phyloP scores from a whole-genome alignment of 53 echinoderm and acorn worm genomes.

The Paracentrotus lividus region DNA sequence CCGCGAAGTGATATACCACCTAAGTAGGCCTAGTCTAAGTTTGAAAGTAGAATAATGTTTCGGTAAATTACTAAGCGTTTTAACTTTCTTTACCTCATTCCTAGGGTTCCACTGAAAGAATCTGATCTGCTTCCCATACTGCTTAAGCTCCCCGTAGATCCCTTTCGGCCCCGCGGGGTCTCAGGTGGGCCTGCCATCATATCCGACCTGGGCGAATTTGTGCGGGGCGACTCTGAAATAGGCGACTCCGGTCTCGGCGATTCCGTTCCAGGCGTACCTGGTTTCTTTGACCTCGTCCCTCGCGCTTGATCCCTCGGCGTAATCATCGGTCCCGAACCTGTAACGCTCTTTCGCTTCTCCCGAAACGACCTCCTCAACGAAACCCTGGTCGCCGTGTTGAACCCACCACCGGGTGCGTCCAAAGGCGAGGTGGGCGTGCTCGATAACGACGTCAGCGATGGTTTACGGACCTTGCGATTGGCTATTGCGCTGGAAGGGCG shows the following conservation, averaged over 20 bases:
- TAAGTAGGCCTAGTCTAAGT: no score
- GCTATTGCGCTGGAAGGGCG: slow-evolving; percentile 11
- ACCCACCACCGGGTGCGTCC: slow-evolving; percentile 56
- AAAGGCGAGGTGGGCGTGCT: slow-evolving; percentile 69
- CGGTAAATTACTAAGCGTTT: no score
- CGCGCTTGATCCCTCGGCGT: slow-evolving; percentile 38
- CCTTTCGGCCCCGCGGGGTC: slow-evolving; percentile 49
- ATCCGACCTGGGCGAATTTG: slow-evolving; percentile 57
- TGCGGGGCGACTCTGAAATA: slow-evolving; percentile 47
- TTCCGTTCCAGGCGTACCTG: neutral
- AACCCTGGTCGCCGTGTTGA: slow-evolving; percentile 66
- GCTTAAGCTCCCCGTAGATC: slow-evolving; percentile 43
- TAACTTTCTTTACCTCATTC: slow-evolving; percentile 37
- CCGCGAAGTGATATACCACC: no score
- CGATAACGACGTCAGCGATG: slow-evolving; percentile 75
- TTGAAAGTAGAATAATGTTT: no score
- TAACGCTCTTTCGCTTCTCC: slow-evolving; percentile 75
- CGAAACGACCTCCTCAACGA: slow-evolving; percentile 72
- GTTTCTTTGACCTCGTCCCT: neutral
- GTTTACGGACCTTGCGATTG: slow-evolving; percentile 52
- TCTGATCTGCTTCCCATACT: slow-evolving; percentile 49
- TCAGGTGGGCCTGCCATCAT: slow-evolving; percentile 7
- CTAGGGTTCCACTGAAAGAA: slow-evolving; percentile 47
- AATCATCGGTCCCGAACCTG: slow-evolving; percentile 73
- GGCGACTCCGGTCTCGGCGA: slow-evolving; percentile 75